Conservation (phyloP, 2,888 invertebrate species). For the Drosophila affinis region DNA sequence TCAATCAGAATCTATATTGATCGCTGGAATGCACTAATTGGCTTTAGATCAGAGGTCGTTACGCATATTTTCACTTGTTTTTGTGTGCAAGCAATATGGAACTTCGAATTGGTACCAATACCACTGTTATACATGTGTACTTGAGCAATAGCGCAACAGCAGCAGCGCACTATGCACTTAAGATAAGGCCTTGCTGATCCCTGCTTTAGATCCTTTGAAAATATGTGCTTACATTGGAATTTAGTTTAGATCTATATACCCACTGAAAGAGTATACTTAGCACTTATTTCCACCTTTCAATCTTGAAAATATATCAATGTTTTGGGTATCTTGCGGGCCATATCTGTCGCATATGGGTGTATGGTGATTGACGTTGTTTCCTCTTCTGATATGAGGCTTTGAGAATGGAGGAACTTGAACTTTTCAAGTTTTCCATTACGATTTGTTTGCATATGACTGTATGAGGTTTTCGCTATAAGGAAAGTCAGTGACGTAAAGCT, state of each 20-base stretch:
- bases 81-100: no score
- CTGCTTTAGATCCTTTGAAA: no score
- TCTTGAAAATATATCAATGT: slow-evolving; percentile 2
- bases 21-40: background rate
- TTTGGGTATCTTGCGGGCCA: background rate
- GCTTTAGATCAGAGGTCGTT: background rate
- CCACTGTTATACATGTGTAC: no score
- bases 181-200: no score
- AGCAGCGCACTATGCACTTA: no score
- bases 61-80: no score
- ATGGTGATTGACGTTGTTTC: slow-evolving; percentile 2
- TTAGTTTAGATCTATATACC: background rate
- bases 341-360: background rate
- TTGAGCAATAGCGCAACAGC: no score
- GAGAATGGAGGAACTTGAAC: slow-evolving; percentile 13
- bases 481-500: background rate
- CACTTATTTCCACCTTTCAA: slow-evolving; percentile 6
- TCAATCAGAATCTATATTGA: background rate
- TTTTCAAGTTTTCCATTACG: background rate
- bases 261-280: background rate
- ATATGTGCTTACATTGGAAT: background rate
- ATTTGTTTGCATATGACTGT: background rate
- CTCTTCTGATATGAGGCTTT: slow-evolving; percentile 5
- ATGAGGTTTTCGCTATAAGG: background rate
- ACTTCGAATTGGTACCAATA: no score